Conservation (phyloP, 2,113 vertebrate genomes). For the Zapus hudsonius region DNA sequence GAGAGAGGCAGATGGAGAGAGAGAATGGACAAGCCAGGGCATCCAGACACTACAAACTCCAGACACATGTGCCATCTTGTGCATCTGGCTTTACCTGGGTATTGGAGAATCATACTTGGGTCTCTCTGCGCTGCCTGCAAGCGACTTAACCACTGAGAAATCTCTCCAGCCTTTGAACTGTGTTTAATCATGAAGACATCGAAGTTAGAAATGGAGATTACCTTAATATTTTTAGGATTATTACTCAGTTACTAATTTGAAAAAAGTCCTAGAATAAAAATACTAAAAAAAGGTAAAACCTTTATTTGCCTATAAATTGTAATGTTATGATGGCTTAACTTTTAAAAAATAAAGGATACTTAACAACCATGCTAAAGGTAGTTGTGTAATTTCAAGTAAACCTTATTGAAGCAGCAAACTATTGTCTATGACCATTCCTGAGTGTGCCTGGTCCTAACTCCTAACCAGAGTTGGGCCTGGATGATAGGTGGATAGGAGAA, state of each 20-base stretch:
- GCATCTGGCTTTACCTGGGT: no score
- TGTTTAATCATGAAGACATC: neutral
- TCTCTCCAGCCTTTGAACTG: no score
- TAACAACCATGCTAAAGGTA: neutral
- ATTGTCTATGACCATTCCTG: neutral
- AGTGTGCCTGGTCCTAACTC: no score
- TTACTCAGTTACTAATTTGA: neutral
- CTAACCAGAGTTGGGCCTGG: no score
- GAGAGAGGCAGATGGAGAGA: no score
- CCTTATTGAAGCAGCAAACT: neutral
- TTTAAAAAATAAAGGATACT: neutral
- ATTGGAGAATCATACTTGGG: no score
- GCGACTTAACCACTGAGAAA: no score
- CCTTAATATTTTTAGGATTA: neutral
- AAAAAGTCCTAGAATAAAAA: neutral
- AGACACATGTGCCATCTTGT: no score
- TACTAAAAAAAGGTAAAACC: neutral
- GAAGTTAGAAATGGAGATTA: neutral
- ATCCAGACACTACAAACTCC: no score
- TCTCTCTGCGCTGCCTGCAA: no score
- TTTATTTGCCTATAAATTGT: conserved; percentile 18
- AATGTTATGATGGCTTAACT: neutral
- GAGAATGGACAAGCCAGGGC: no score
- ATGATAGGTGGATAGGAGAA: neutral
- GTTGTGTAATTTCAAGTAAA: neutral